Base-by-base conservation (phyloP, 1,140 invertebrate species). In the Listronotus bonariensis region DNA sequence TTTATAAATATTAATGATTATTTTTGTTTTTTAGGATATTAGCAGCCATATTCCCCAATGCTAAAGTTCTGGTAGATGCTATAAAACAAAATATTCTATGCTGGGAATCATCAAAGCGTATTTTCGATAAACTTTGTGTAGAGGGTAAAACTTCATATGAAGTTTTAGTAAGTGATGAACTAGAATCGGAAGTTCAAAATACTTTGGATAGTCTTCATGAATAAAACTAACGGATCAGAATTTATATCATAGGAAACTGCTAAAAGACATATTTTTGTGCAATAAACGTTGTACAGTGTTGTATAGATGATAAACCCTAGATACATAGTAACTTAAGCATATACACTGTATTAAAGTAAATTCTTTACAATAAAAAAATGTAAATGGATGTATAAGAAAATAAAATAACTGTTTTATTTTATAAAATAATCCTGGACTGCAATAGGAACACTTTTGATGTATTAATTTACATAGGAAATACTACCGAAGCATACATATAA, bases 21-120 rank as follows among this genome's bases (percentile, higher is more conserved):
- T 8, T 67, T 69, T 36, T 56, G 53, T 58, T 46, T 62, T 75
- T 32, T 56, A 81, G 80, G 60, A 77, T 80, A 67, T 68, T 82
- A 43, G 72, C 76, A 38, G 73, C 59, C 14, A 67, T 82, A 62
- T 82, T 81, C 64, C 67, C 69, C 31, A 45, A 62, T 41, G 48
- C 68, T 15, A 65, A 70, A 64, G 42, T 56, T 11, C 42, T 74
- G 12, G 60, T 74, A 45, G 60, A 72, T 38, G 67, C 62, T 15
- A 67, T 74, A 34, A 62, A 69, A 58, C 48, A 57, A 45, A 74
- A 74, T 41, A 69, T 71, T 43, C 49, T 65, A 36, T 72, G 64
- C 38, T 75, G 74, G 74, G 71, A 74, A 58, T 41, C 64, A 6
- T 71, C 74, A 12, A 75, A 74, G 49, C 52, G 52, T 17, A 54